Evolutionary conservation across 2,113 vertebrate genomes (phyloP).

Genomic region (Eleginops maclovinus): DNA sequence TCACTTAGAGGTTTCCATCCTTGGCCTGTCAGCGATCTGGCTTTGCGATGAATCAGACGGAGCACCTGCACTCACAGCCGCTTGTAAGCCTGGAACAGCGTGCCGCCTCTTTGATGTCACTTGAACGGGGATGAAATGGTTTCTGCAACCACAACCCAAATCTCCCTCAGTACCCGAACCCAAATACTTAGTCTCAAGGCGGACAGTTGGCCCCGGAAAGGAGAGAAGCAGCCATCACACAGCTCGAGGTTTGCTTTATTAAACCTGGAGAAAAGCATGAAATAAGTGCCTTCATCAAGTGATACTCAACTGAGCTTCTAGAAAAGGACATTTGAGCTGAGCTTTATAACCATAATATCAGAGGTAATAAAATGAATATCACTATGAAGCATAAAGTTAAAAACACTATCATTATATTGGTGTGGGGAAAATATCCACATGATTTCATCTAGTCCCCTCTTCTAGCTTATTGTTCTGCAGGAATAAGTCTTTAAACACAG

Average conservation of each 20-base stretch:
- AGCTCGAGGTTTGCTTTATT: slow-evolving; percentile 65
- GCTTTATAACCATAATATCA: not conserved
- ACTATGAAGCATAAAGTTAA: not conserved
- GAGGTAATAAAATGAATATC: not conserved
- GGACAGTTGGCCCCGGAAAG: slow-evolving; percentile 64
- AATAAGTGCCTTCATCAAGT: slow-evolving; percentile 33
- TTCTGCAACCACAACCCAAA: slow-evolving; percentile 66
- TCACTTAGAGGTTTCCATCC: slow-evolving; percentile 60
- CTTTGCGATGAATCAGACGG: slow-evolving; percentile 70
- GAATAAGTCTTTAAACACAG: no score
- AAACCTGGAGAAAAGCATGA: slow-evolving; percentile 55
- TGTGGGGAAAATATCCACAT: not conserved
- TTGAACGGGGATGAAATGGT: slow-evolving; percentile 77
- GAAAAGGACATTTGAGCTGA: slow-evolving; percentile 11
- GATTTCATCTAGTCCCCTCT: not conserved
- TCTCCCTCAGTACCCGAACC: slow-evolving; percentile 62
- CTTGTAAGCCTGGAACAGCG: slow-evolving; percentile 76
- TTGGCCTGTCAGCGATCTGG: slow-evolving; percentile 74
- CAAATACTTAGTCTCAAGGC: slow-evolving; percentile 75
- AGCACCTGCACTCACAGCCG: slow-evolving; percentile 75
- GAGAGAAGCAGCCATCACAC: slow-evolving; percentile 57
- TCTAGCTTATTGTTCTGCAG: no score
- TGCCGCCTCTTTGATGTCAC: slow-evolving; percentile 79
- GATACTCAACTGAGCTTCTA: slow-evolving; percentile 9
- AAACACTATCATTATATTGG: not conserved